A percentile compares a stretch with the other conserved stretches of the same genome.
Conservation (phyloP, 2,888 invertebrate species). For the Orgyia antiqua region DNA sequence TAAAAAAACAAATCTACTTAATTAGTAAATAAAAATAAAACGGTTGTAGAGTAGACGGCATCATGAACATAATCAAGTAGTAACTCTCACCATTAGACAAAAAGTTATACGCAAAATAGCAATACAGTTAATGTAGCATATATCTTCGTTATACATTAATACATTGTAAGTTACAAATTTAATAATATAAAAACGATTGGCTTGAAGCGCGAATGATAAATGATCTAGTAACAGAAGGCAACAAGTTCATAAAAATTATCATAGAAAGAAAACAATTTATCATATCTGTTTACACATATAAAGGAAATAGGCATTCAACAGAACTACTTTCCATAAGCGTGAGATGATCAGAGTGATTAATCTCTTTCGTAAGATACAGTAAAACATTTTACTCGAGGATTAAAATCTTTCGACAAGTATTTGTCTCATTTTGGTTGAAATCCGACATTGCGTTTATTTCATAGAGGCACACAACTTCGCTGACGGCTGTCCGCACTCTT, state of each 20-base stretch:
- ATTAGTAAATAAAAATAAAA: no score
- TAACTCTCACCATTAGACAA: no score
- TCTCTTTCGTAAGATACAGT: constrained; percentile 6
- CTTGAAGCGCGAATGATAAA: constrained; percentile 2
- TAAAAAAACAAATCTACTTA: no score
- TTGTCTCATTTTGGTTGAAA: constrained; percentile 27
- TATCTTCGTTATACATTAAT: no score
- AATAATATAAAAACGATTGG: not conserved
- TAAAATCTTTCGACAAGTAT: constrained; percentile 16
- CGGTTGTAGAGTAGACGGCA: no score
- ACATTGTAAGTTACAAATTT: no score
- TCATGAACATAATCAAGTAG: no score
- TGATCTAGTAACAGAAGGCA: not conserved
- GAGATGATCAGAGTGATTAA: constrained; percentile 15
- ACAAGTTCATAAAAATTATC: constrained; percentile 3
- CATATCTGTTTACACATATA: constrained; percentile 12
- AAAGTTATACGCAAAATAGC: no score
- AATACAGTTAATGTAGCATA: no score
- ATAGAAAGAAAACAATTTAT: constrained; percentile 17
- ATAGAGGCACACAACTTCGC: constrained; percentile 32
- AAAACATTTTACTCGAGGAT: constrained; percentile 15
- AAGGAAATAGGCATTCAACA: constrained; percentile 9
- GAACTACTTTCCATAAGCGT: constrained; percentile 10
- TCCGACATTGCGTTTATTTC: constrained; percentile 31
- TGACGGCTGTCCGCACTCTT: constrained; percentile 31